Evolutionary conservation across 2,797 vertebrate species (phyloP).

Genomic region (Gambelia wislizenii): DNA sequence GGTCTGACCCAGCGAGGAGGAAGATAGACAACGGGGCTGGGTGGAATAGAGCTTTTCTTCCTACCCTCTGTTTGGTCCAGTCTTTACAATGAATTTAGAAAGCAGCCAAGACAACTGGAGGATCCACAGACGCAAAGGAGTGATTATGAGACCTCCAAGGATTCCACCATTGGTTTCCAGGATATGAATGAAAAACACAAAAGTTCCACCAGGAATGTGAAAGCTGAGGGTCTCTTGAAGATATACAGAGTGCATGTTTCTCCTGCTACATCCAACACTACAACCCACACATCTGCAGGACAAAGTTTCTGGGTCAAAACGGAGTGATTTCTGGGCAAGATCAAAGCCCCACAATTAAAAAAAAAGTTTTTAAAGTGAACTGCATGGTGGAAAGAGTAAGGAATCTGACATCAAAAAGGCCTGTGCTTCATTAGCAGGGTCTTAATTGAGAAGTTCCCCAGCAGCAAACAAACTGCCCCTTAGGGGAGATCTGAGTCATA

Average conservation of each 20-base stretch:
- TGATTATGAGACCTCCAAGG: neutral
- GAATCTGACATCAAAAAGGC: neutral
- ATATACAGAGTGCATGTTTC: too few relatives aligned
- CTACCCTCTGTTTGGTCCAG: slow-evolving; percentile 28
- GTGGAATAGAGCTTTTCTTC: neutral
- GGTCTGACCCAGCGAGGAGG: too few relatives aligned
- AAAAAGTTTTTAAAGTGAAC: neutral
- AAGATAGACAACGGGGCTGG: neutral
- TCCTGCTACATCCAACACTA: too few relatives aligned
- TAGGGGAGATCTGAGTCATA: neutral
- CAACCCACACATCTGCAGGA: too few relatives aligned
- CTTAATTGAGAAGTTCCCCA: neutral
- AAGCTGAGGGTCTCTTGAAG: neutral
- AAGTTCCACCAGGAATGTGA: neutral
- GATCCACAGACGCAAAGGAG: neutral
- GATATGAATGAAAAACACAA: neutral
- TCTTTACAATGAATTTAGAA: neutral
- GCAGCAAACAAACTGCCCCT: neutral
- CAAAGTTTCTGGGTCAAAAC: too few relatives aligned
- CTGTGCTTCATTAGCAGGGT: neutral
- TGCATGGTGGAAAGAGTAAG: neutral
- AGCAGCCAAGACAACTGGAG: neutral
- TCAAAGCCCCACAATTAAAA: neutral
- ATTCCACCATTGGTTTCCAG: neutral
- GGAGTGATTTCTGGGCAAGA: too few relatives aligned